Evolutionary conservation across 2,888 invertebrate species (phyloP).

Genomic region (Aradus depressus): DNA sequence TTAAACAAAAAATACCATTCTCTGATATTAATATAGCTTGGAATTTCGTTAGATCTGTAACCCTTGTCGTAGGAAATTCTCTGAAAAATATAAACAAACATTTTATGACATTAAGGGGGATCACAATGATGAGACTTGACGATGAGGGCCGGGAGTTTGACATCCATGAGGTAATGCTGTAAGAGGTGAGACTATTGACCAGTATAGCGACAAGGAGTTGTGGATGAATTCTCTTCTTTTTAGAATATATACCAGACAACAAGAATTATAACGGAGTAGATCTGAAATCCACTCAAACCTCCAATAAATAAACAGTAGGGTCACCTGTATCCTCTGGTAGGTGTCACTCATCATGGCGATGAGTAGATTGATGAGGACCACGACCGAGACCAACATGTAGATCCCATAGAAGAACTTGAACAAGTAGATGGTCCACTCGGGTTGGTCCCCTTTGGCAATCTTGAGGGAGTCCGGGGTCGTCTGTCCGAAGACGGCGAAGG

Average conservation of each 20-base stretch:
- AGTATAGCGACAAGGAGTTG: neutral
- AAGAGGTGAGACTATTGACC: too few species aligned
- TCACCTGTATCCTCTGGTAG: conserved; percentile 95
- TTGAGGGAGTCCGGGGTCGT: conserved; percentile 71
- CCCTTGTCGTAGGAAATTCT: too few species aligned
- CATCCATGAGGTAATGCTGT: too few species aligned
- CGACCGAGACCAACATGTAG: conserved; percentile 98
- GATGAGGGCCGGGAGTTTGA: too few species aligned
- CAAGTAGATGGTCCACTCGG: conserved; percentile 71
- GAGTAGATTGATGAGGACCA: conserved; percentile 96
- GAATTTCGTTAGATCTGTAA: too few species aligned
- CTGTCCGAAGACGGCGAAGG: conserved; percentile 97
- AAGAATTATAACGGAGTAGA: too few species aligned
- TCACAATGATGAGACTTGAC: too few species aligned
- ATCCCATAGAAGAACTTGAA: conserved; percentile 82
- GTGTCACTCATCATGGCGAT: conserved; percentile 99
- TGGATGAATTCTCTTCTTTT: neutral
- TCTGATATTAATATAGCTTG: too few species aligned
- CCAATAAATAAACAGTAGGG: neutral
- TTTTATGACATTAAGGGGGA: too few species aligned
- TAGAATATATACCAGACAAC: neutral
- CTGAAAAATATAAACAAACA: too few species aligned
- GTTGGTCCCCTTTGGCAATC: conserved; percentile 53
- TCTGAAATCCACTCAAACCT: too few species aligned
- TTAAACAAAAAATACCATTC: too few species aligned